Evolutionary conservation across 1,140 invertebrate species (phyloP), one percentile per base, ranked within the genome.

Genomic region (Neodiprion lecontei): DNA sequence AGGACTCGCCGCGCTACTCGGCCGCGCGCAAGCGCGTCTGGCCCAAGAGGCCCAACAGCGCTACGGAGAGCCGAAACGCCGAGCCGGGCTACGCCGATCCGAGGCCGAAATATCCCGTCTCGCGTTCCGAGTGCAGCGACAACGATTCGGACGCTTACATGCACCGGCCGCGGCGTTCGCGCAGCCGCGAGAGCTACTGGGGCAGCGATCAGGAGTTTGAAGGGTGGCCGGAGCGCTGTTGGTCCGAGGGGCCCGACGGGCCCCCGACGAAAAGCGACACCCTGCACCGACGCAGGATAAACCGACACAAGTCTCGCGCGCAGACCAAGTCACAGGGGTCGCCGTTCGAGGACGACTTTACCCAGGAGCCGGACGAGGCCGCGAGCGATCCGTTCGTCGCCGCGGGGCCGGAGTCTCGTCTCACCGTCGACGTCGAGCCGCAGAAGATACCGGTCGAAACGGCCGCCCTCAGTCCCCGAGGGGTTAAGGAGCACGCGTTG

Each of bases 331-430:
- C 89, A 4, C 90, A 92, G 78, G 89, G 89, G 11, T 92, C 92
- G 17, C 90, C 92, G 0, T 94, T 94, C 82, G 93, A 94, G 80
- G 93, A 94, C 79, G 92, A 94, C 79, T 94, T 94, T 78, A 89
- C 86, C 7, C 90, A 83, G 83, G 89, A 50, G 75, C 79, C 76
- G 69, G 90, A 77, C 67, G 84, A 86, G 66, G 53, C 74, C 0
- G 72, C 78, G 2, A 70, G 80, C 17, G 79, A 82, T 47, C 69
- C 81, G 10, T 66, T 78, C 70, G 72, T 79, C 65, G 17, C 69
- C 67, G 7, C 84, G 10, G 78, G 85, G n/a, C 83, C 86, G 2
- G 88, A 85, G 78, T 79, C 79, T 50, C 87, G n/a, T 49, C 76
- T 89, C 79, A 87, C 71, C 72, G 82, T 61, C 79, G 84, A 7